Evolutionary conservation across 2,113 vertebrate genomes (phyloP), one percentile per base, ranked within the genome.

Genomic region (Carassius carassius): DNA sequence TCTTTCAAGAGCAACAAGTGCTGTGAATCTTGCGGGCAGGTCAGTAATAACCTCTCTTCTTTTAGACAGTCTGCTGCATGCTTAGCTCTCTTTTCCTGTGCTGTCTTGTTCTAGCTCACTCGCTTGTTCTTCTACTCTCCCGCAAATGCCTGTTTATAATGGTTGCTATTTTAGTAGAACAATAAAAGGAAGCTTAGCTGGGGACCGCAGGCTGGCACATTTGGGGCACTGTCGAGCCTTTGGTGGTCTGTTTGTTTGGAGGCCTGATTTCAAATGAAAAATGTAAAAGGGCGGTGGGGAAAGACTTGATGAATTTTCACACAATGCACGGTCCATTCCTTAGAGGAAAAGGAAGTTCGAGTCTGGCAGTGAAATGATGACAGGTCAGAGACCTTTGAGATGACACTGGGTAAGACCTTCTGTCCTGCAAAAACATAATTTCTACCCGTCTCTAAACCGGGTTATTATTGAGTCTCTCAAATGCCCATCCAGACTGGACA

Each of bases 141-240:
- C 12, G 2, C 21, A 56, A 70, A 69, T 70, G 37, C 23, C 41
- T 23, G 62, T 75, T 83, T 70, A 14, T 70, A 44, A 62, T 67
- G 70, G 79, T 23, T 88, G 81, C 84, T 89, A 87, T 88, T 90
- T 90, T 74, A 76, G 78, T 17, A 80, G 21, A 90, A 91, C 88
- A 90, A 90, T 87, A 51, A 83, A 16, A 90, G 86, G 86, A 90
- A 90, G 65, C 77, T 58, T 72, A 35, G 65, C 77, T 49, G 74
- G 76, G 76, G 70, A 44, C 54, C 70, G 77, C 78, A 35, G 83
- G 58, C 78, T 75, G 84, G 78, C 82, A 84, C 41, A 7, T 80
- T 72, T 25, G 78, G 29, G 65, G 67, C 73, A 78, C 67, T 10
- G 67, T 67, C 51, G 17, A 63, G 56, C 25, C 49, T 32, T 58